Conservation (phyloP, 1,140 invertebrate species). For the Drosophila subobscura region DNA sequence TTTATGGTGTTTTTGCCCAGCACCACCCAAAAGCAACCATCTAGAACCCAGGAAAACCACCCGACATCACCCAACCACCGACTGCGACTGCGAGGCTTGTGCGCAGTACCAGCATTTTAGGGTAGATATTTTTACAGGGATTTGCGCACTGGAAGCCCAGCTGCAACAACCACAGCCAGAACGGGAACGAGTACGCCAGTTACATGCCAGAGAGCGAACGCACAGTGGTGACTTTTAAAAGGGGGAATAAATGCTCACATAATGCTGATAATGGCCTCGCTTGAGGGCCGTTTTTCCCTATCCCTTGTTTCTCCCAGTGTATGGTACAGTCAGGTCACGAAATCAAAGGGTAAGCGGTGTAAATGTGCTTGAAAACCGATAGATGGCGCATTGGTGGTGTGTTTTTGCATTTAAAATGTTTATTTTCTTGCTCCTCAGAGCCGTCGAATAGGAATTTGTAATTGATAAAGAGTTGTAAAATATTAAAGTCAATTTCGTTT, state of each 20-base stretch:
- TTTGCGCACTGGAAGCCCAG: constrained; percentile 75
- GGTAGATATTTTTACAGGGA: constrained; percentile 83
- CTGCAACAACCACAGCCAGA: constrained; percentile 33
- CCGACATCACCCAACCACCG: constrained; percentile 51
- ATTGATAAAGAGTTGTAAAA: no score
- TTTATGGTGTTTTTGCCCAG: constrained; percentile 70
- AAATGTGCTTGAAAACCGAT: constrained; percentile 10
- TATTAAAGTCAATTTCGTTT: no score
- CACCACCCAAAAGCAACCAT: constrained; percentile 35
- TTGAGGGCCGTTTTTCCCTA: constrained; percentile 16
- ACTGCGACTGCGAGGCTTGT: constrained; percentile 54
- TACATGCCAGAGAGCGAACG: constrained; percentile 47
- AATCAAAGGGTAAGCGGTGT: constrained; percentile 29
- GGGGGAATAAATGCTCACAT: constrained; percentile 21
- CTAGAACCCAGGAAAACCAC: constrained; percentile 27
- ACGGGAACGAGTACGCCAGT: constrained; percentile 36
- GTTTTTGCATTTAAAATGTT: neutral
- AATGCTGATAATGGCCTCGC: constrained; percentile 10
- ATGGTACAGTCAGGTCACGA: constrained; percentile 61
- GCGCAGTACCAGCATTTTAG: constrained; percentile 82
- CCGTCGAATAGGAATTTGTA: no score
- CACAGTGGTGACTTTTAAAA: constrained; percentile 73
- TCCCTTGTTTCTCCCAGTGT: constrained; percentile 59
- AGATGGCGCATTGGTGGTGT: constrained; percentile 22
- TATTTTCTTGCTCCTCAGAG: neutral